phyloP scores from a whole-genome alignment of 2,113 vertebrate genomes.

The Malurus elegans region DNA sequence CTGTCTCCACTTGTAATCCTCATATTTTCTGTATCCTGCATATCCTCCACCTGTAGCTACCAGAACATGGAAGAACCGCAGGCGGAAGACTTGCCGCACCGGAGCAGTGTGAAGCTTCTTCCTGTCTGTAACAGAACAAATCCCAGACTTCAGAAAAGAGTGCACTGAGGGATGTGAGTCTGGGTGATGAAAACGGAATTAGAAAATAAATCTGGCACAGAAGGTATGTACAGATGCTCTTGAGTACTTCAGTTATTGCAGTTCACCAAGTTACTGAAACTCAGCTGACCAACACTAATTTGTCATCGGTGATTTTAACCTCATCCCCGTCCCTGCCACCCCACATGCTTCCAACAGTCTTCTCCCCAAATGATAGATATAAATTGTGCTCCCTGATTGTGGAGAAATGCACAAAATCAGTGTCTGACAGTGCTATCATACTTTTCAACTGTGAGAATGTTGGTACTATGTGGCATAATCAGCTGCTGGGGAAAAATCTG shows the following conservation, averaged over 20 bases:
- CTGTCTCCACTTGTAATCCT: constrained; percentile 73
- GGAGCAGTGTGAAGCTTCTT: constrained; percentile 74
- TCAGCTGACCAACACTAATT: not conserved
- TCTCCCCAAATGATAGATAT: not conserved
- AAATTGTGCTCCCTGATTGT: not conserved
- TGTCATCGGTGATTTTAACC: not conserved
- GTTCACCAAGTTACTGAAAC: not conserved
- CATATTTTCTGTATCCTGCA: constrained; percentile 81
- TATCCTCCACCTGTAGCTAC: constrained; percentile 80
- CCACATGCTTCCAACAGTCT: not conserved
- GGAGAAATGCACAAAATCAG: not conserved
- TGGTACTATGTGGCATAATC: not conserved
- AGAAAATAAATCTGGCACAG: not conserved
- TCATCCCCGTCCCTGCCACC: not conserved
- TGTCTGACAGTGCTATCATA: not conserved
- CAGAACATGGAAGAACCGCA: constrained; percentile 80
- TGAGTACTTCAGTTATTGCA: not conserved
- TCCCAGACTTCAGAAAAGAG: not conserved
- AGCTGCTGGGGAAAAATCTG: not conserved
- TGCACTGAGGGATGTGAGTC: not conserved
- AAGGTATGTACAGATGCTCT: not conserved
- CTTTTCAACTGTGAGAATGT: not conserved
- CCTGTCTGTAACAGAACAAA: constrained; percentile 60
- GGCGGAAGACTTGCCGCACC: constrained; percentile 49
- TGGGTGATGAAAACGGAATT: not conserved